Conservation (phyloP, 2,797 vertebrate genomes). For the Eulemur mongoz region DNA sequence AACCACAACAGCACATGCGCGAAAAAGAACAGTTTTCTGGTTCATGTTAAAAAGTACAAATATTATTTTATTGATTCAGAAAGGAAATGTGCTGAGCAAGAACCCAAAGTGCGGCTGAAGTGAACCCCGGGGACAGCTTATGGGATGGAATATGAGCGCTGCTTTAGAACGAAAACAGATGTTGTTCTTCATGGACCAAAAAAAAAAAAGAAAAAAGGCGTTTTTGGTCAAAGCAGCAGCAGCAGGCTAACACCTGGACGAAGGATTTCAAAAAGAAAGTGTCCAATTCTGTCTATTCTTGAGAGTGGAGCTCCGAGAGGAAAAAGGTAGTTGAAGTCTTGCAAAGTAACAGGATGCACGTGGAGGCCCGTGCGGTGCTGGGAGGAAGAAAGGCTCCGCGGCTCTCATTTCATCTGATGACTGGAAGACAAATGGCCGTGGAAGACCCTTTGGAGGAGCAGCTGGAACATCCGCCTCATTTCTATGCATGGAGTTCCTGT, state of each 20-base stretch:
- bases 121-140: slow-evolving; percentile 67
- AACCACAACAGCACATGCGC: background rate
- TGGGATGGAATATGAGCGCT: slow-evolving; percentile 56
- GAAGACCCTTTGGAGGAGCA: fast-evolving
- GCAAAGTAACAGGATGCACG: background rate
- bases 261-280: background rate
- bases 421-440: background rate
- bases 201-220: background rate
- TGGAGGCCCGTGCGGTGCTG: fast-evolving
- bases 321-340: background rate
- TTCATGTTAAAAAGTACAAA: slow-evolving; percentile 71
- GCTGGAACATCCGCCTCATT: background rate
- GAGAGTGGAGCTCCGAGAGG: fast-evolving
- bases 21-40: slow-evolving; percentile 12
- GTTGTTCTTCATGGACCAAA: slow-evolving; percentile 38
- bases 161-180: slow-evolving; percentile 68
- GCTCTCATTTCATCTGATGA: background rate
- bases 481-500: background rate
- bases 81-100: slow-evolving; percentile 74
- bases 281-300: fast-evolving
- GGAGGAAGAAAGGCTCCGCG: background rate
- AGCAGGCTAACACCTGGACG: slow-evolving; percentile 57
- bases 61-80: slow-evolving; percentile 75
- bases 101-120: slow-evolving; percentile 58
- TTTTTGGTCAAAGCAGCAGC: slow-evolving; percentile 62